Base-by-base conservation (phyloP, 2,888 invertebrate species). In the Chrysolina haemoptera region DNA sequence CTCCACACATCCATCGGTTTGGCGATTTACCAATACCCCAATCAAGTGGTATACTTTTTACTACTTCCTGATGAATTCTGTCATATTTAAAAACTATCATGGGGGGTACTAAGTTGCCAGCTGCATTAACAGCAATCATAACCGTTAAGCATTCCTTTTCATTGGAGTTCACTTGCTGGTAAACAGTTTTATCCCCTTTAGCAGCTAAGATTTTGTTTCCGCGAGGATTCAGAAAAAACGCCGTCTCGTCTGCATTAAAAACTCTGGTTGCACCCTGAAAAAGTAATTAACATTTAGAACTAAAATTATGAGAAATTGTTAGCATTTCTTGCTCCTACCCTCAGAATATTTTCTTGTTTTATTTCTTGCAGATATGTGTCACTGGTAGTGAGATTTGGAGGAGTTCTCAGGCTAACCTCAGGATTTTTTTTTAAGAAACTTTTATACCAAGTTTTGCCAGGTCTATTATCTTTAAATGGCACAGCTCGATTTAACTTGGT, bases 1-100 rank as follows among this genome's bases (percentile, higher is more conserved):
- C 85, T 3, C 82, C 78, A 11, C 85, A 88, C 87, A 86, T 89
- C 89, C 88, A 88, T 11, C 87, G 87, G 62, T 78, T 84, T 10
- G 88, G 62, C 46, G 53, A 48, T 62, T 43, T 43, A 14, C 87
- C 88, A 35, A 87, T 73, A 48, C 84, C 83, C 87, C 87, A 88
- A n/a, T 77, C 79, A 76, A 78, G 63, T 62, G 85, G 85, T 64
- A 84, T 79, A 43, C 75, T 79, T 62, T 70, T 35, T 11, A 74
- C 74, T 63, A 85, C 69, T 40, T 68, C 68, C 63, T 67, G 53
- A 16, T 83, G 84, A 18, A 85, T 77, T 62, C 82, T 77, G 74
- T 73, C 66, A 64, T 75, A 75, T n/a, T 18, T n/a, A 63, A 55
- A 55, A 12, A 55, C 22, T 9, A 22, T 20, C 55, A 55, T 55